These are phyloP conservation scores for Vimba vimba DNA, from an alignment of 2,113 vertebrate species.

Conservation along the genomic window DNA sequence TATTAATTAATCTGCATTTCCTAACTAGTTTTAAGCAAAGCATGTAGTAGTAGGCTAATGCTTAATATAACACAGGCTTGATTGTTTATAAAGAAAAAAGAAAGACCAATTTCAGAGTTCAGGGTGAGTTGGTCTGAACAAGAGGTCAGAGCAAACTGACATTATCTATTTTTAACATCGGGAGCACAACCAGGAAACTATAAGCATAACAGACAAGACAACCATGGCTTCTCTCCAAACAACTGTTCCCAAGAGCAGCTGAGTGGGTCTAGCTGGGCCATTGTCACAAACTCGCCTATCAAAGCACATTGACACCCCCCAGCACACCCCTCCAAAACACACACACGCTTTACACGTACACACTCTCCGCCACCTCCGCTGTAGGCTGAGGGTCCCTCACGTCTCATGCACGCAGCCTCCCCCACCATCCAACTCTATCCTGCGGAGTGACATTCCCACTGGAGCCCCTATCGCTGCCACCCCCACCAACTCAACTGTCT, in stretches of 20 bases:
- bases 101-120: not conserved
- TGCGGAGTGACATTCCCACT: constrained; percentile 35
- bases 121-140: not conserved
- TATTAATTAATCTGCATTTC: not conserved
- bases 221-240: constrained; percentile 49
- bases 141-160: constrained; percentile 13
- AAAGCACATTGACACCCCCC: constrained; percentile 48
- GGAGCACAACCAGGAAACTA: constrained; percentile 2
- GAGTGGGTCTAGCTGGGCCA: constrained; percentile 52
- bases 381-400: constrained; percentile 29
- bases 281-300: constrained; percentile 57
- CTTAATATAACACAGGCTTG: not conserved
- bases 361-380: constrained; percentile 12
- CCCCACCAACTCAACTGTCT: constrained; percentile 40
- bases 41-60: not conserved
- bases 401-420: constrained; percentile 21
- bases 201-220: constrained; percentile 28
- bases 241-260: constrained; percentile 52
- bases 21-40: not conserved
- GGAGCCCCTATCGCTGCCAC: not conserved
- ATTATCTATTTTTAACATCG: constrained; percentile 10
- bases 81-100: not conserved
- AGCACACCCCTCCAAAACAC: constrained; percentile 34
- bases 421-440: constrained; percentile 44
- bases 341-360: constrained; percentile 28